Percentiles rank a stretch among this genome's conserved stretches.
Conservation (phyloP, 2,797 vertebrate species). For the Ctenosaura bakeri region DNA sequence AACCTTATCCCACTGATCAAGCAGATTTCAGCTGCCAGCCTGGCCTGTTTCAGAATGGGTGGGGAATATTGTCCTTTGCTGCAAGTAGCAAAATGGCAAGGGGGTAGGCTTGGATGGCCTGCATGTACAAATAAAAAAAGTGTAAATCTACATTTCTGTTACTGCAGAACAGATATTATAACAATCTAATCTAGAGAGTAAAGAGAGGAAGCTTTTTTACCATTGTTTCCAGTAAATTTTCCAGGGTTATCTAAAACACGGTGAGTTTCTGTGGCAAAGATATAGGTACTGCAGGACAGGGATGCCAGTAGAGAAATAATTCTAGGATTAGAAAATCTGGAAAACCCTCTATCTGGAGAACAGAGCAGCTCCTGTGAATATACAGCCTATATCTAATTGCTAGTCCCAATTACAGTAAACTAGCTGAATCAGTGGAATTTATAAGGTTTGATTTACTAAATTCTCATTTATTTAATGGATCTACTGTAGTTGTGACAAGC, state of each 20-base stretch:
- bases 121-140: neutral
- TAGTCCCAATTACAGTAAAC: too few relatives aligned
- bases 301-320: neutral
- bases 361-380: neutral
- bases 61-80: neutral
- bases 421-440: too few relatives aligned
- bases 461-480: too few relatives aligned
- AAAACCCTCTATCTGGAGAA: slow-evolving; percentile 55
- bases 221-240: neutral
- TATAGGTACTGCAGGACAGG: neutral
- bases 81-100: neutral
- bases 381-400: neutral
- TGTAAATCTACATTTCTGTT: neutral
- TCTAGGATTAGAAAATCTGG: slow-evolving; percentile 41
- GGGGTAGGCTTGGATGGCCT: neutral
- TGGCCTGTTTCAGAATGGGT: neutral
- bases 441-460: too few relatives aligned
- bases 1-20: neutral
- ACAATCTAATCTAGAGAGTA: neutral
- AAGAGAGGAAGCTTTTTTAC: neutral
- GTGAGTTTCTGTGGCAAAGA: neutral
- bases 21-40: neutral
- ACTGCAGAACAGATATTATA: neutral
- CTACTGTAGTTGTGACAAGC: too few relatives aligned
- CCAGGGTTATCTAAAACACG: neutral